Percentiles rank a stretch among this genome's conserved stretches.
Evolutionary conservation across 2,888 invertebrate genomes (phyloP).

Genomic region (Conus canariensis): DNA sequence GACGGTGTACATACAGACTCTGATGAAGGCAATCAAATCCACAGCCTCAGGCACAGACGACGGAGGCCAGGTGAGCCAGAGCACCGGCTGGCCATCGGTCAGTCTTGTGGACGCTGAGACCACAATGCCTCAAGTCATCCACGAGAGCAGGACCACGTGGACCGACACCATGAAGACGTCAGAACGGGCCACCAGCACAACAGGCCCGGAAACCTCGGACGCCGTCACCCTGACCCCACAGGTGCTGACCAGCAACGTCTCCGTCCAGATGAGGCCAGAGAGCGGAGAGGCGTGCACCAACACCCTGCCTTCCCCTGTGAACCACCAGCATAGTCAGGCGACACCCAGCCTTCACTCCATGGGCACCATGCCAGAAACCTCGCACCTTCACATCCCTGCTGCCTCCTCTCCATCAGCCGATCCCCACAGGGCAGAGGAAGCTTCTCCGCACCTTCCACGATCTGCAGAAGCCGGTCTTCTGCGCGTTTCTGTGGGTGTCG

Average conservation of each 20-base stretch:
- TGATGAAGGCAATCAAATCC: slow-evolving; percentile 45
- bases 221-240: slow-evolving; percentile 57
- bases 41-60: slow-evolving; percentile 60
- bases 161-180: slow-evolving; percentile 64
- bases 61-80: slow-evolving; percentile 60
- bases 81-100: slow-evolving; percentile 60
- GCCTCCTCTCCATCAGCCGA: neutral
- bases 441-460: neutral
- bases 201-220: slow-evolving; percentile 54
- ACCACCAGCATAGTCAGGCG: slow-evolving; percentile 48
- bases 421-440: neutral
- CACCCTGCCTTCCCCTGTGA: slow-evolving; percentile 25
- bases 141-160: slow-evolving; percentile 63
- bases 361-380: slow-evolving; percentile 28
- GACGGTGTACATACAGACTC: slow-evolving; percentile 61
- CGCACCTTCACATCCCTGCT: neutral
- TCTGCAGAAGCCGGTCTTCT: neutral
- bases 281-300: slow-evolving; percentile 53
- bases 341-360: neutral
- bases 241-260: slow-evolving; percentile 55
- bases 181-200: slow-evolving; percentile 64
- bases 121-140: slow-evolving; percentile 57
- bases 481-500: neutral
- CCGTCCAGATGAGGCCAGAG: slow-evolving; percentile 46
- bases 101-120: slow-evolving; percentile 61